Conservation (phyloP, 1,140 invertebrate species). For the Drosophila biarmipes region DNA sequence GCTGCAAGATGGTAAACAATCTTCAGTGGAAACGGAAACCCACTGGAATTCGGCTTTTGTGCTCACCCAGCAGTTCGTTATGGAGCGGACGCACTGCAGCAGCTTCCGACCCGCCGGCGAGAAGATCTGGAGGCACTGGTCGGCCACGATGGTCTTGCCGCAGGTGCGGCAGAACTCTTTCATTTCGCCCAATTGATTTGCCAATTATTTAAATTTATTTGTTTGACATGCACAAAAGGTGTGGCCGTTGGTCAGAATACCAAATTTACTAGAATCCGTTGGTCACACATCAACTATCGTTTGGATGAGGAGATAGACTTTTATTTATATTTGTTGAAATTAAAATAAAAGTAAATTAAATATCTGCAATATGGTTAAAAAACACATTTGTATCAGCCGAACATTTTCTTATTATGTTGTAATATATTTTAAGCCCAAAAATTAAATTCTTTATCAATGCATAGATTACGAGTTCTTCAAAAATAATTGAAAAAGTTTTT, state of each 20-base stretch:
- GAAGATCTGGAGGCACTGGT: conserved; percentile 51
- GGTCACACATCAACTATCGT: not conserved
- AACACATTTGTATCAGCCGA: too few relatives aligned
- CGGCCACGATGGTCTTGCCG: conserved; percentile 35
- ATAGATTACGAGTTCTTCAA: too few relatives aligned
- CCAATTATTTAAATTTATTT: conserved; percentile 35
- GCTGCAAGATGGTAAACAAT: conserved; percentile 17
- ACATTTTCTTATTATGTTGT: too few relatives aligned
- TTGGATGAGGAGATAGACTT: too few relatives aligned
- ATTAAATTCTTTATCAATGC: too few relatives aligned
- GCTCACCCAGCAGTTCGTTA: conserved; percentile 66
- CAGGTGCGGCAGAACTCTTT: conserved; percentile 63
- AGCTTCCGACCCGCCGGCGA: conserved; percentile 28
- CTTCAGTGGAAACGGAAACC: not conserved
- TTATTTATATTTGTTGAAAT: too few relatives aligned
- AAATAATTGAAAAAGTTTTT: not conserved
- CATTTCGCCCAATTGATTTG: conserved; percentile 42
- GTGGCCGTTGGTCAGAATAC: not conserved
- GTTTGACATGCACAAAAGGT: conserved; percentile 7
- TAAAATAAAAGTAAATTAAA: too few relatives aligned
- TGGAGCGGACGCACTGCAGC: conserved; percentile 40
- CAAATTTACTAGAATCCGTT: not conserved
- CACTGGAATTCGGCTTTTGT: not conserved
- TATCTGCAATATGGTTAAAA: too few relatives aligned
- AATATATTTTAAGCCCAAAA: too few relatives aligned